A percentile compares a stretch with the other conserved stretches of the same genome.
Conservation (phyloP, 2,888 invertebrate genomes). For the Sicus ferrugineus region DNA sequence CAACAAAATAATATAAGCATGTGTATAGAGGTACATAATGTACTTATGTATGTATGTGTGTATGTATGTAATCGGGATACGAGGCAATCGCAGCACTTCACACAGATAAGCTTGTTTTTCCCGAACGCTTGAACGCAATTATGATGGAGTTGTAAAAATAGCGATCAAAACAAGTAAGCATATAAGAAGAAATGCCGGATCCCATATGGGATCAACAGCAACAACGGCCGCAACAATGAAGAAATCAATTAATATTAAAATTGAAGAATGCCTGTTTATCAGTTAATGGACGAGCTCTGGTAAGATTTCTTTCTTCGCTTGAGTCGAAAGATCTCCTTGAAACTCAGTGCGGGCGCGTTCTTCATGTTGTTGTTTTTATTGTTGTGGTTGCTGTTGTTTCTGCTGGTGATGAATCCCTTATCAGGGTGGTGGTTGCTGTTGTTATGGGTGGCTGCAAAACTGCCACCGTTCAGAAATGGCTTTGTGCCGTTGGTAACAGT, state of each 20-base stretch:
- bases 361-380: constrained; percentile 27
- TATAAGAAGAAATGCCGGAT: neutral
- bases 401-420: constrained; percentile 19
- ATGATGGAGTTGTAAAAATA: constrained; percentile 20
- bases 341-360: constrained; percentile 47
- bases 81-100: constrained; percentile 14
- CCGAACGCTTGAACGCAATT: constrained; percentile 18
- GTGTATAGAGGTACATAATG: neutral
- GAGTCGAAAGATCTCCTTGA: constrained; percentile 54
- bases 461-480: neutral
- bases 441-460: neutral
- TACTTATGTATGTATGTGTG: neutral
- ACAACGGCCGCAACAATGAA: neutral
- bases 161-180: constrained; percentile 14
- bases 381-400: constrained; percentile 32
- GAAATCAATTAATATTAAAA: neutral
- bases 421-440: constrained; percentile 23
- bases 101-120: constrained; percentile 34
- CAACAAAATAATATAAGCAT: neutral
- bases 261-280: constrained; percentile 32
- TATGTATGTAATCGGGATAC: neutral
- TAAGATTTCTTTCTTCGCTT: constrained; percentile 47
- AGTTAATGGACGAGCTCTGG: constrained; percentile 52
- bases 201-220: neutral
- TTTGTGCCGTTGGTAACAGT: neutral